Evolutionary conservation across 2,113 vertebrate genomes (phyloP).

Genomic region (Motacilla tschutschensis): DNA sequence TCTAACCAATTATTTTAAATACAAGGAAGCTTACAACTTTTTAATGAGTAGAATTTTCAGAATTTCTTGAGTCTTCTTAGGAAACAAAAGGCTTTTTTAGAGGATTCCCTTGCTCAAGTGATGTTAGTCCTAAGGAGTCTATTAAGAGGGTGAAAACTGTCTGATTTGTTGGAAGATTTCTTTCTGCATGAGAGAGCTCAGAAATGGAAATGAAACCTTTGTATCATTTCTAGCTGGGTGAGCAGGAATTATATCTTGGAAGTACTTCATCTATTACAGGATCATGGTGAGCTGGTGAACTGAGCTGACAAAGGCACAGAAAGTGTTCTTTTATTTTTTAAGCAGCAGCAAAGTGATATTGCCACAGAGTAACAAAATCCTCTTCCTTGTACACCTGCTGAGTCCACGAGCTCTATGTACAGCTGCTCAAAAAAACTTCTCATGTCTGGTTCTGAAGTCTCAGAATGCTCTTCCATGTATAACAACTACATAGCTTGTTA

Average conservation of each 20-base stretch:
- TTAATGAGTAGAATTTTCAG: neutral
- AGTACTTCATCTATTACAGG: neutral
- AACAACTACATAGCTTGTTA: neutral
- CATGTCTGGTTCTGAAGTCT: neutral
- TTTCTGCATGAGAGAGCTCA: neutral
- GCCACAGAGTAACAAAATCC: neutral
- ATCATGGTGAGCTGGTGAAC: neutral
- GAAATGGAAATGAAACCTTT: neutral
- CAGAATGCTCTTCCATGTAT: neutral
- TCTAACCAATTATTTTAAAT: neutral
- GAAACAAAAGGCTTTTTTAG: neutral
- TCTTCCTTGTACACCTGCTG: neutral
- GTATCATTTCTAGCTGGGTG: neutral
- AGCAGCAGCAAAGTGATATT: neutral
- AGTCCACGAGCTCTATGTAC: neutral
- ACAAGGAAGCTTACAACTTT: neutral
- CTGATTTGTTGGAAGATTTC: neutral
- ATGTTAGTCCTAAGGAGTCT: neutral
- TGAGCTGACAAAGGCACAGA: neutral
- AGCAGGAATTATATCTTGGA: neutral
- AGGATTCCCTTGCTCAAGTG: neutral
- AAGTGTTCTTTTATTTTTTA: neutral
- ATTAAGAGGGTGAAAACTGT: neutral
- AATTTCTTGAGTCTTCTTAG: neutral
- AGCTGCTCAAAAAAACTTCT: neutral